These are phyloP conservation scores for Polydrusus tereticollis DNA, from an alignment of 2,888 invertebrate species.

Conservation along the genomic window DNA sequence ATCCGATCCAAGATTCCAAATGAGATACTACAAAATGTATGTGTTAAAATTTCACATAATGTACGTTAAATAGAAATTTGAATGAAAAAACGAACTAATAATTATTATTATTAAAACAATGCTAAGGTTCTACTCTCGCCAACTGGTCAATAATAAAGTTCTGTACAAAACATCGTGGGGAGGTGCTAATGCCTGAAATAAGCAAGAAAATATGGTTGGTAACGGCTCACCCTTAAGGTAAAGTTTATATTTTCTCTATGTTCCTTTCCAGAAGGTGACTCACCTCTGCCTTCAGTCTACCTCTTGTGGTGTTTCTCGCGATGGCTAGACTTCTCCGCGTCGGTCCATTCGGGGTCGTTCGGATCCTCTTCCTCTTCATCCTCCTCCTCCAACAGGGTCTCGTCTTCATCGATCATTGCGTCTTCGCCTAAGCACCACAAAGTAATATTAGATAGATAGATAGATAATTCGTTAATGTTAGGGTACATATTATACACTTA, in stretches of 20 bases:
- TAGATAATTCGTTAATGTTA: too few species aligned
- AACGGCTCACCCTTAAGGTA: background rate
- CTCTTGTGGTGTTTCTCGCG: constrained; percentile 64
- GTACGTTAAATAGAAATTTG: constrained; percentile 11
- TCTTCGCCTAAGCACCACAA: constrained; percentile 40
- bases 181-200: constrained; percentile 10
- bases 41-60: background rate
- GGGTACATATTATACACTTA: too few species aligned
- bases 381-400: constrained; percentile 80
- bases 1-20: background rate
- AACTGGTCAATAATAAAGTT: background rate
- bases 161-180: constrained; percentile 22
- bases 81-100: constrained; percentile 5
- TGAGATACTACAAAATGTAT: constrained; percentile 6
- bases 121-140: constrained; percentile 12
- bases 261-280: background rate
- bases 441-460: too few species aligned
- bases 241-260: too few species aligned
- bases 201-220: background rate
- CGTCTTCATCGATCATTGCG: constrained; percentile 74
- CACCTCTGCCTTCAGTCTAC: constrained; percentile 52
- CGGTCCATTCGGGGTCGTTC: constrained; percentile 87
- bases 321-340: constrained; percentile 61
- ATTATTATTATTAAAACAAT: constrained; percentile 1
- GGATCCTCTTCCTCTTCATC: constrained; percentile 82